Evolutionary conservation across 2,797 vertebrate species (phyloP), one percentile per base, ranked within the genome.

Genomic region (Margarornis squamiger): DNA sequence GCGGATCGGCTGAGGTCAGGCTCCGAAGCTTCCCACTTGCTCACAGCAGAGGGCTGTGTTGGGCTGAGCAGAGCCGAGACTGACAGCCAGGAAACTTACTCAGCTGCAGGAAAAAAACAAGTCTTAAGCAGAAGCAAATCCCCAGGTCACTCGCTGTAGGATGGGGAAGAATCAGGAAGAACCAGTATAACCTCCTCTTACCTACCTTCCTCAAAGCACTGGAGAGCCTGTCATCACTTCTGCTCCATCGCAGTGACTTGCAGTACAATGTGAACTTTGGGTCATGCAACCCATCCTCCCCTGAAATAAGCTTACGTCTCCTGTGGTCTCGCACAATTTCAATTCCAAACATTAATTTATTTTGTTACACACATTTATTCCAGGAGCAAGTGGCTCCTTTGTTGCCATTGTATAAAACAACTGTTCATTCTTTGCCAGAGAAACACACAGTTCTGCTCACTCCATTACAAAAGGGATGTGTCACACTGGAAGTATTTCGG

Each of bases 1-100:
- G 29, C 24, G 39, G 76, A 24, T 2, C 18, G 30, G 48, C 17
- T 22, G 41, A 32, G 79, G 55, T 34, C 26, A 20, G 39, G 30
- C 29, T 80, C 9, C 7, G 6, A 43, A 30, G 12, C 32, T 86
- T 91, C n/a, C 72, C 81, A 14, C 41, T 23, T 0, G 0, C 79
- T 48, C 85, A 67, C 85, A 91, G 92, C 90, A 96, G 92, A 94
- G 91, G 92, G 91, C 95, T 90, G 92, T 91, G 81, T 72, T 86
- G 94, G 71, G 85, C 82, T 84, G 51, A 49, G 76, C 63, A 88
- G 59, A 82, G 85, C 21, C 1, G 0, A 55, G 36, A 65, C 38
- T 26, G 75, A n/a, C 59, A 68, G 70, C 9, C 54, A 68, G 49
- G 18, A 91, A 16, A 52, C 18, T 49, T 41, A 19, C 5, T 46